phyloP scores from a whole-genome alignment of 2,113 vertebrate species.

The Leucopsar rothschildi region DNA sequence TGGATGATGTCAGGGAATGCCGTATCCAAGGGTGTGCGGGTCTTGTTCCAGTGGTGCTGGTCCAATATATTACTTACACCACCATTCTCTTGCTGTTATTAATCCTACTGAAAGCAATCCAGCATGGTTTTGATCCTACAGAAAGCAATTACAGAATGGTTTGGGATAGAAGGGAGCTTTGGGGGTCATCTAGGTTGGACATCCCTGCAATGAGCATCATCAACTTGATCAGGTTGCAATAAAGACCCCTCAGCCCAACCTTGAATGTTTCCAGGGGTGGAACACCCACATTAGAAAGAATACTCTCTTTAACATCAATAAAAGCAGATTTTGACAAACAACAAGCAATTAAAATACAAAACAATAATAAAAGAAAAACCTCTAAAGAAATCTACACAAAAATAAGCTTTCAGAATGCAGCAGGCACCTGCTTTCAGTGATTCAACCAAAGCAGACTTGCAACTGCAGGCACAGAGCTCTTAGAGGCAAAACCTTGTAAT shows the following conservation, averaged over 20 bases:
- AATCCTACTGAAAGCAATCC: background rate
- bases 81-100: background rate
- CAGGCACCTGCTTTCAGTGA: background rate
- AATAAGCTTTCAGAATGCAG: background rate
- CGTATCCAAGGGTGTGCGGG: background rate
- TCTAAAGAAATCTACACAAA: background rate
- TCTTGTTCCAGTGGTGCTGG: background rate
- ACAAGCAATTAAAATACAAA: background rate
- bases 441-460: background rate
- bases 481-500: background rate
- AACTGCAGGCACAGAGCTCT: background rate
- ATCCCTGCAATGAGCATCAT: background rate
- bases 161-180: background rate
- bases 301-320: background rate
- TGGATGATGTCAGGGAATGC: fast-evolving
- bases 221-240: background rate
- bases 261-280: background rate
- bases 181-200: background rate
- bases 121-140: background rate
- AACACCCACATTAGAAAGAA: background rate
- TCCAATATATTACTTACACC: background rate
- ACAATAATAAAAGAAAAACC: background rate
- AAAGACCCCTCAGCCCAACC: background rate
- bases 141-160: background rate
- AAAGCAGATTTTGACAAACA: background rate